Conservation (phyloP, 1,140 invertebrate genomes). For the Aphelenchoides fujianensis region DNA sequence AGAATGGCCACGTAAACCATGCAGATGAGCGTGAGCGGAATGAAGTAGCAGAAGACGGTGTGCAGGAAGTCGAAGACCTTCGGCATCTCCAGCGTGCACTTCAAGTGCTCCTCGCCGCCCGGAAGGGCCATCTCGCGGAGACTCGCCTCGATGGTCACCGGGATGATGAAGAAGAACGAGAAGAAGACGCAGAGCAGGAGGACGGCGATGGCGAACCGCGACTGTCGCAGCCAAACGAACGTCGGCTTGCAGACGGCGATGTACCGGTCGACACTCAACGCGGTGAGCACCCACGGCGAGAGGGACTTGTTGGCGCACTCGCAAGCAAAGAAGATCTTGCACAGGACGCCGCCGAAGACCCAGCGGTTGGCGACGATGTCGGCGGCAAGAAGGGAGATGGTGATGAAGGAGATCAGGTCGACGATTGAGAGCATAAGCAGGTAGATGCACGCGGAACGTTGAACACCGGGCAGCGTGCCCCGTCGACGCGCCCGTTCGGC, state of each 20-base stretch:
- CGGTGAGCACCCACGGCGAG: slow-evolving; percentile 53
- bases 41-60: slow-evolving; percentile 46
- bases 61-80: slow-evolving; percentile 42
- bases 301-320: slow-evolving; percentile 57
- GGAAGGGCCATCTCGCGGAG: slow-evolving; percentile 33
- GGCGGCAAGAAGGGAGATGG: slow-evolving; percentile 45
- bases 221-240: slow-evolving; percentile 49
- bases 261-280: slow-evolving; percentile 54
- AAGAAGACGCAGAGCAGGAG: slow-evolving; percentile 42
- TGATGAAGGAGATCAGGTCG: slow-evolving; percentile 51
- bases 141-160: slow-evolving; percentile 37
- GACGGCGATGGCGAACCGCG: slow-evolving; percentile 46
- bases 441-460: slow-evolving; percentile 55
- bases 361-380: slow-evolving; percentile 48
- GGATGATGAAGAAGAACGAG: slow-evolving; percentile 52
- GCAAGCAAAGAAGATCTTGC: slow-evolving; percentile 49
- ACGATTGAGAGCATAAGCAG: slow-evolving; percentile 53
- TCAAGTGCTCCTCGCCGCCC: slow-evolving; percentile 24
- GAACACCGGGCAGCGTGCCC: slow-evolving; percentile 34
- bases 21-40: slow-evolving; percentile 49
- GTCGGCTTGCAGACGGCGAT: slow-evolving; percentile 55
- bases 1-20: slow-evolving; percentile 56
- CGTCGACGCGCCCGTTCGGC: slow-evolving; percentile 19
- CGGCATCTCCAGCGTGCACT: slow-evolving; percentile 38
- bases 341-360: slow-evolving; percentile 43